Evolutionary conservation across 2,113 vertebrate genomes (phyloP).

Genomic region (Lamprotornis superbus): DNA sequence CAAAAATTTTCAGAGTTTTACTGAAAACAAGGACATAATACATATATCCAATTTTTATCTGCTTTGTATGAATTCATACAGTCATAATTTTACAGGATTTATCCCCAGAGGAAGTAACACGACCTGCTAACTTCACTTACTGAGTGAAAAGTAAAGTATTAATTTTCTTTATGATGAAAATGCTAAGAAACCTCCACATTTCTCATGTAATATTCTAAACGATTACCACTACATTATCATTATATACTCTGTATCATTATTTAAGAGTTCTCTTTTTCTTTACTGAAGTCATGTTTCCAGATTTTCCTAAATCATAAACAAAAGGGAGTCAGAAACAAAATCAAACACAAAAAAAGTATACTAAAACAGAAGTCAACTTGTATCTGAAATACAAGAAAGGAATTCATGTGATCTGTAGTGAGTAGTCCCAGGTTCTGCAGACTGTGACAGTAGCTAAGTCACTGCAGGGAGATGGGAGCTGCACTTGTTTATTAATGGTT

Average conservation of each 20-base stretch:
- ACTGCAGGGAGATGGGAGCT: neutral
- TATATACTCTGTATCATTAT: neutral
- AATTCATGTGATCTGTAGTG: neutral
- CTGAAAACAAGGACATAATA: neutral
- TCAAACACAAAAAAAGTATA: neutral
- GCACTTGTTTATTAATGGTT: neutral
- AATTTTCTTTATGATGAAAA: neutral
- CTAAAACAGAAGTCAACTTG: neutral
- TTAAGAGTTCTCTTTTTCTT: neutral
- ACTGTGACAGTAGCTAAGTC: neutral
- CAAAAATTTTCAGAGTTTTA: neutral
- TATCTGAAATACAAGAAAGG: neutral
- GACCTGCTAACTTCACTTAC: neutral
- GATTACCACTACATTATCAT: neutral
- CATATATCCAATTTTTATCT: neutral
- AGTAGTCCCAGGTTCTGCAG: neutral
- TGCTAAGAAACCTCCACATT: neutral
- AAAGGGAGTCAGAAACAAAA: neutral
- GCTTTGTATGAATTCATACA: neutral
- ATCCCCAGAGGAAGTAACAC: neutral
- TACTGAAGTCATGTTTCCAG: neutral
- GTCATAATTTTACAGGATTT: neutral
- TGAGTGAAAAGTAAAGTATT: neutral
- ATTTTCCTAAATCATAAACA: neutral
- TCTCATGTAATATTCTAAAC: neutral